A percentile compares a stretch with the other conserved stretches of the same genome.
phyloP scores from a whole-genome alignment of 1,140 invertebrate genomes.

The Heliconius nattereri region DNA sequence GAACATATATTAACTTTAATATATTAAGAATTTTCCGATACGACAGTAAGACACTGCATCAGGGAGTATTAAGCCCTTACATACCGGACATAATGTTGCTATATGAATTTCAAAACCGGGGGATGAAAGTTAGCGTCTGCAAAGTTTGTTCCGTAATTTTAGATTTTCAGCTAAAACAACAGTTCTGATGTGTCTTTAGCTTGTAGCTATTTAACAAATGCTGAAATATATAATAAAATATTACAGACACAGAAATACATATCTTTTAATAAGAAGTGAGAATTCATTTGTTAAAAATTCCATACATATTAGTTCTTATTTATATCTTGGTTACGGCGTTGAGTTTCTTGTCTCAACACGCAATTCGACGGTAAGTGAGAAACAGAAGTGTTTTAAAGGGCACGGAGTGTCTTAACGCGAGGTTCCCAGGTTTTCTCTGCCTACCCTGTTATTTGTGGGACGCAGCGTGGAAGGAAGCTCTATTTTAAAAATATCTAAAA shows the following conservation, averaged over 20 bases:
- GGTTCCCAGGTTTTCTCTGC: not conserved
- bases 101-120: not conserved
- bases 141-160: not conserved
- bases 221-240: not conserved
- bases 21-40: too few species aligned
- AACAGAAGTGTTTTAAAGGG: not conserved
- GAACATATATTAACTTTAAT: too few species aligned
- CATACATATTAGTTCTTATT: too few species aligned
- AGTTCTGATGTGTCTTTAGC: not conserved
- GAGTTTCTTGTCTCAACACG: not conserved
- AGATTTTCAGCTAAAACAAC: not conserved
- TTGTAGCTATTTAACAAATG: not conserved
- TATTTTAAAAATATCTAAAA: too few species aligned
- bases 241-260: too few species aligned
- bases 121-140: not conserved
- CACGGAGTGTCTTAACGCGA: too few species aligned
- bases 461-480: too few species aligned
- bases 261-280: too few species aligned
- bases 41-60: not conserved
- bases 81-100: not conserved
- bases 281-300: too few species aligned
- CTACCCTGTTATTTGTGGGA: not conserved
- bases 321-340: too few species aligned
- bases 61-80: not conserved
- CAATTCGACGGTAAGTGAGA: not conserved